These are phyloP conservation scores for Portunus trituberculatus DNA, from an alignment of 1,140 invertebrate genomes.

Conservation along the genomic window DNA sequence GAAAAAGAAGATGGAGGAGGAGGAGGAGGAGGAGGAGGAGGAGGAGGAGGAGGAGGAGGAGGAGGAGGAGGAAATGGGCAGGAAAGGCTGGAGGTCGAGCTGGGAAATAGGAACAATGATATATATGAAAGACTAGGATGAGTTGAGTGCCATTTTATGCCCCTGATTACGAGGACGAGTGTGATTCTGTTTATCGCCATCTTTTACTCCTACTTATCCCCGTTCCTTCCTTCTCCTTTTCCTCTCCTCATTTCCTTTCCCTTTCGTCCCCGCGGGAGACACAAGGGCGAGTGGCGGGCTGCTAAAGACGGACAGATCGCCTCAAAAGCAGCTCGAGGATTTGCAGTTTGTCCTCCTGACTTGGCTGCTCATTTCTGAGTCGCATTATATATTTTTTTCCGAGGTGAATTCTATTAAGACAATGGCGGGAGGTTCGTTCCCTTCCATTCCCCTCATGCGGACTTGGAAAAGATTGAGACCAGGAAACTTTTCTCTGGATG, in stretches of 20 bases:
- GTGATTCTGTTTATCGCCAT: neutral
- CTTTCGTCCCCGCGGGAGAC: neutral
- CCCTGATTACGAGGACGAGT: neutral
- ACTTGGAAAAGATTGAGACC: conserved; percentile 5
- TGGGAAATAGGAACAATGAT: too few relatives aligned
- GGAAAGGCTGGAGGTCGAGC: too few relatives aligned
- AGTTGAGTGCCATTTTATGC: neutral
- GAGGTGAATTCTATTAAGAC: neutral
- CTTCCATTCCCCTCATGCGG: neutral
- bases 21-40: neutral
- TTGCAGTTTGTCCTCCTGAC: neutral
- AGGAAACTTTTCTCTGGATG: conserved; percentile 11
- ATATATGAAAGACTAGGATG: neutral
- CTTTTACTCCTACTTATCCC: neutral
- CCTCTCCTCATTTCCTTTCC: neutral
- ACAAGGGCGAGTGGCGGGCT: neutral
- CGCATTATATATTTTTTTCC: neutral
- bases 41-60: neutral
- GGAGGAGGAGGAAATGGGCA: neutral
- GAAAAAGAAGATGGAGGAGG: neutral
- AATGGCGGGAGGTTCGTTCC: neutral
- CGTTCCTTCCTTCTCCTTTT: neutral
- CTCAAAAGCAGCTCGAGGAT: too few relatives aligned
- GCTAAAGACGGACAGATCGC: too few relatives aligned
- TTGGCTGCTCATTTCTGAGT: neutral